Evolutionary conservation across 2,888 invertebrate genomes (phyloP).

Genomic region (Elaeidobius kamerunicus): DNA sequence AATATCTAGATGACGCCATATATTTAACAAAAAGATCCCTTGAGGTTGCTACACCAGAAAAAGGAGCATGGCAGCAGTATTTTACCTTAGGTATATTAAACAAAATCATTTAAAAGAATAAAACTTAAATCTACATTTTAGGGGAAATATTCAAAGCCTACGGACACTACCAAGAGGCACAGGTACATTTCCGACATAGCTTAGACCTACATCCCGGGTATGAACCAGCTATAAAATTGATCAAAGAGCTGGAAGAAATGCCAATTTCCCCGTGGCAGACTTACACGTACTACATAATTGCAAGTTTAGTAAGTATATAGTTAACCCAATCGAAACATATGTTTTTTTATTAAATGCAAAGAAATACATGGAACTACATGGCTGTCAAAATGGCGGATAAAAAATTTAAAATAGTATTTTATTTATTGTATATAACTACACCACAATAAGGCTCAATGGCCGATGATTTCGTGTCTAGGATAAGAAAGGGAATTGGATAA

Average conservation of each 20-base stretch:
- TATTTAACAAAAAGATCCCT: conserved; percentile 81
- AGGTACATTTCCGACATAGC: conserved; percentile 77
- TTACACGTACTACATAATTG: conserved; percentile 83
- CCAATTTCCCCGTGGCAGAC: conserved; percentile 79
- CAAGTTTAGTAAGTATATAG: conserved; percentile 66
- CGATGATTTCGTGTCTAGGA: no score
- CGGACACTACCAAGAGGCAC: conserved; percentile 85
- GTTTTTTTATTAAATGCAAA: no score
- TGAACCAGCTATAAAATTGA: conserved; percentile 73
- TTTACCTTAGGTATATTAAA: conserved; percentile 61
- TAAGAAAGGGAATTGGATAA: no score
- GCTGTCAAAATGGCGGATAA: no score
- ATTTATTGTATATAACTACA: background rate
- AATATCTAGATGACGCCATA: conserved; percentile 87
- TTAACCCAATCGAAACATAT: no score
- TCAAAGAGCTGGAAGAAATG: conserved; percentile 78
- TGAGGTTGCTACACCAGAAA: conserved; percentile 79
- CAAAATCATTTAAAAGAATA: background rate
- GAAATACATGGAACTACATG: no score
- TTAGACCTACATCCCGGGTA: conserved; percentile 83
- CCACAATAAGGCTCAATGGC: background rate
- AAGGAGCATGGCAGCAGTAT: conserved; percentile 86
- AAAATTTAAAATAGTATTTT: no score
- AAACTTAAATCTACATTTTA: conserved; percentile 1
- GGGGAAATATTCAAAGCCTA: conserved; percentile 91